Conservation (phyloP, 2,888 invertebrate genomes). For the Chaetoderma sp. region DNA sequence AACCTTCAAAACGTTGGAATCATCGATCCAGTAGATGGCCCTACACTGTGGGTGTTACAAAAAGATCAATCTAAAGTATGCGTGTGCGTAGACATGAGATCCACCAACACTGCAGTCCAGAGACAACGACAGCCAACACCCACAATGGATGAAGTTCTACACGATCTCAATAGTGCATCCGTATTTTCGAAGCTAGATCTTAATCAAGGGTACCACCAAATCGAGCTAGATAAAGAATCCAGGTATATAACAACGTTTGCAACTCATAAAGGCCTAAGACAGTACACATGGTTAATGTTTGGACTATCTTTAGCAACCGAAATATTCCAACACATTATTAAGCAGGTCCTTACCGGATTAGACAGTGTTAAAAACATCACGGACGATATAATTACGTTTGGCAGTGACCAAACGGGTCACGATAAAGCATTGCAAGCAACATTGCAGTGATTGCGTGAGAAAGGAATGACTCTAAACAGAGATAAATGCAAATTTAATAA, state of each 20-base stretch:
- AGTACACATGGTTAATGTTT: constrained; percentile 9
- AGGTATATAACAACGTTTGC: constrained; percentile 10
- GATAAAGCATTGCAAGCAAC: neutral
- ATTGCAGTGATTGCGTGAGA: constrained; percentile 1
- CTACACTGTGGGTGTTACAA: constrained; percentile 34
- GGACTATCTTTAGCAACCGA: constrained; percentile 26
- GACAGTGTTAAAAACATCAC: constrained; percentile 9
- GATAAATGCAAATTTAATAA: constrained; percentile 14
- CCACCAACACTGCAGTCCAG: constrained; percentile 32
- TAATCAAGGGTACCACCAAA: constrained; percentile 6
- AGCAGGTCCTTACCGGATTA: constrained; percentile 8
- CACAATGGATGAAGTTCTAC: constrained; percentile 19
- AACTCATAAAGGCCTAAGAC: constrained; percentile 12
- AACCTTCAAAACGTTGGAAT: constrained; percentile 6
- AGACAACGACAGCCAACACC: constrained; percentile 29
- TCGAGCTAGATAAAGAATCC: neutral
- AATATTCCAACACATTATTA: constrained; percentile 12
- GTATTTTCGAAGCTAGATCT: constrained; percentile 12
- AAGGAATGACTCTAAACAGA: constrained; percentile 9
- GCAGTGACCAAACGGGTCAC: constrained; percentile 2
- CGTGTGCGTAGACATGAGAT: constrained; percentile 37
- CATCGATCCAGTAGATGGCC: no score
- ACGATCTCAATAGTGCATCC: constrained; percentile 13
- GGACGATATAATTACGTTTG: constrained; percentile 17
- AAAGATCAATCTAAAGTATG: constrained; percentile 34